Conservation (phyloP, 2,113 vertebrate species). For the Bubo bubo region DNA sequence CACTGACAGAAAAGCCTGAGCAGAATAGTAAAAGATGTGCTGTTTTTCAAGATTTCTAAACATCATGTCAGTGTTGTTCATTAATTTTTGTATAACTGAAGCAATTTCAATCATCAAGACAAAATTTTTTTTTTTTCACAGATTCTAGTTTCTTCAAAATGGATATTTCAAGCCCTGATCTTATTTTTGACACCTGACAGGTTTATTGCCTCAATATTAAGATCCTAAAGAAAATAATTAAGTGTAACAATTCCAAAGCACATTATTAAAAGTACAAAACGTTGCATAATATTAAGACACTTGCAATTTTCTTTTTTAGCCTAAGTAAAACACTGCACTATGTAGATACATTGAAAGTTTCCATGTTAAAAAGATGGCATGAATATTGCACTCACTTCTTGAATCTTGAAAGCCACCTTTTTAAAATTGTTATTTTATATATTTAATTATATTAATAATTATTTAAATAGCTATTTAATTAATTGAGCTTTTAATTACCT, state of each 20-base stretch:
- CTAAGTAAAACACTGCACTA: background rate
- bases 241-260: background rate
- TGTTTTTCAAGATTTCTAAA: background rate
- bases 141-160: background rate
- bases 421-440: no score
- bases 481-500: background rate
- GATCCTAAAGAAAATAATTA: background rate
- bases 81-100: background rate
- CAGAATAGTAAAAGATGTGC: background rate
- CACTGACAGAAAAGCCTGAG: background rate
- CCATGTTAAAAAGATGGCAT: background rate
- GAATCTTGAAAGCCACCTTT: background rate
- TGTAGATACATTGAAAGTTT: background rate
- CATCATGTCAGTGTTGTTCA: background rate
- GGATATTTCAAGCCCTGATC: background rate
- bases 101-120: background rate
- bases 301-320: background rate
- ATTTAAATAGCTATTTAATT: no score
- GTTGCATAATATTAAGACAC: background rate
- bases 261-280: background rate
- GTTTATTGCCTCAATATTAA: background rate
- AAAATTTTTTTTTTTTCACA: background rate
- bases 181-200: background rate
- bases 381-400: background rate
- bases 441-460: no score